Percentiles rank a stretch among this genome's conserved stretches.
These are phyloP conservation scores for Peromyscus attwateri DNA, from an alignment of 2,797 vertebrate genomes.

Conservation along the genomic window DNA sequence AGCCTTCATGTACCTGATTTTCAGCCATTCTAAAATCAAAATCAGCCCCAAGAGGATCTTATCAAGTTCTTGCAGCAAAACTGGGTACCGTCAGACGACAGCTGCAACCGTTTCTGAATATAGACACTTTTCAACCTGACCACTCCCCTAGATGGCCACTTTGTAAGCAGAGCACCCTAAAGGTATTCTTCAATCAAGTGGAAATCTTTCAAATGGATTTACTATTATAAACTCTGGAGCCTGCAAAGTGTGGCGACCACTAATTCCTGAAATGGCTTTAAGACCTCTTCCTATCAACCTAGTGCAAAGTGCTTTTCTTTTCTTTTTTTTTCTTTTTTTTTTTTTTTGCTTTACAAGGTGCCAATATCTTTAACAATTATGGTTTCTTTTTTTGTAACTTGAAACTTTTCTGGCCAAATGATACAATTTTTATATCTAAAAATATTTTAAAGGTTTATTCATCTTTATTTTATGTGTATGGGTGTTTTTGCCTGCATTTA, in stretches of 20 bases:
- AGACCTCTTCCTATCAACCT: not conserved
- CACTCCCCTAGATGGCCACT: not conserved
- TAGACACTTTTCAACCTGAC: not conserved
- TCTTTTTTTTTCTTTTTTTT: too few species aligned
- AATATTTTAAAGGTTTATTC: not conserved
- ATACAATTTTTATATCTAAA: not conserved
- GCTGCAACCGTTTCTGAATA: not conserved
- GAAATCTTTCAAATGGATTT: not conserved
- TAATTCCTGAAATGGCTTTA: not conserved
- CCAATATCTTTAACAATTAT: not conserved
- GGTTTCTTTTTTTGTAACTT: not conserved
- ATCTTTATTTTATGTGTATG: not conserved
- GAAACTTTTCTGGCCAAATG: not conserved
- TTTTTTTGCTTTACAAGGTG: not conserved
- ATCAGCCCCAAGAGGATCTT: not conserved
- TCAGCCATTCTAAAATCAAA: not conserved
- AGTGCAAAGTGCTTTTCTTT: not conserved
- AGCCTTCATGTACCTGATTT: not conserved
- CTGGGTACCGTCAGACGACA: not conserved
- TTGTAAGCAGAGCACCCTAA: not conserved
- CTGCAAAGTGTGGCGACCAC: not conserved
- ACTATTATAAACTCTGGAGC: not conserved
- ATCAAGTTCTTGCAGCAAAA: not conserved
- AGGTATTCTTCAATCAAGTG: not conserved
- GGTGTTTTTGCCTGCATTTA: not conserved